Base-by-base conservation (phyloP, 2,888 invertebrate species). In the Coecobrya sp. region DNA sequence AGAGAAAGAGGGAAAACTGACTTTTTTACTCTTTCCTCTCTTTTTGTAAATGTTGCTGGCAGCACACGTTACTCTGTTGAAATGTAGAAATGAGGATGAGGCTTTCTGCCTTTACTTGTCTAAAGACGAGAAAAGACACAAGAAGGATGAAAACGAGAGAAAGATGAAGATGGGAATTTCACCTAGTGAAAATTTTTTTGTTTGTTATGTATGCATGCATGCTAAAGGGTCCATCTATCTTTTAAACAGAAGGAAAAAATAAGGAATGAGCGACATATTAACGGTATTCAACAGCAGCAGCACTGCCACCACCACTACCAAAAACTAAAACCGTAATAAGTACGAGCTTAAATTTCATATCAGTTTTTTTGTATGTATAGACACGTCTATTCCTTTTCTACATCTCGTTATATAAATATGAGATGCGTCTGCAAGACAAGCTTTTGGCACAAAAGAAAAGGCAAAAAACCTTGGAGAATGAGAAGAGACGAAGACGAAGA, bases 81-180 rank as follows among this genome's bases (percentile, higher is more conserved):
- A 22, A 70, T 70, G 27, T 8, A 42, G 45, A 73, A 73, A 19
- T n/a, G 7, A 73, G 19, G 62, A 59, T 8, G 8, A 25, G 49
- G 22, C 27, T 13, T 27, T 62, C 19, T 52, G 86, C 68, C 36
- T 52, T 55, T 16, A 25, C 86, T 86, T 45, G 81, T 49, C 62
- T 52, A 84, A 73, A 87, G 68, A 79, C 76, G 86, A 62, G 86
- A 76, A 65, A 89, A 90, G 87, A 85, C 36, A 86, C 62, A 49
- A 86, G 79, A 36, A 27, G 82, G 82, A 76, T 62, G 59, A 76
- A 65, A 87, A 91, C 55, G 76, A 84, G 87, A 65, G 86, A 88
- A 88, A 93, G 86, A 89, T 85, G 86, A 89, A 86, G 92, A 89
- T 76, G 89, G 27, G 84, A 84, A 62, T 89, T 89, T 89, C 84